Evolutionary conservation across 2,888 invertebrate species (phyloP).

Genomic region (Aphidoletes aphidimyza): DNA sequence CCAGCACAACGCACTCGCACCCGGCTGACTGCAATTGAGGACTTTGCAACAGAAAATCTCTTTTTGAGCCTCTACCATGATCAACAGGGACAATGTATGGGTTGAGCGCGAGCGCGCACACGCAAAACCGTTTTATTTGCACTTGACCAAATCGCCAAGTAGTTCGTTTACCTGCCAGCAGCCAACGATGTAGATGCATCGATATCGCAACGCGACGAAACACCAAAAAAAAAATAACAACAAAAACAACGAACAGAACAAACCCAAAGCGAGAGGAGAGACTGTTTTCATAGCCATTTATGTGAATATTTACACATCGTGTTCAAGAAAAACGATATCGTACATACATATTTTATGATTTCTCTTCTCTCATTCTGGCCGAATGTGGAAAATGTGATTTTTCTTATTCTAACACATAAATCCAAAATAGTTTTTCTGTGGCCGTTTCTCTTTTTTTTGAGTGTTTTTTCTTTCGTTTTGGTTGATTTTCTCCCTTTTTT

Average conservation of each 20-base stretch:
- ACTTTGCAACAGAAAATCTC: no score
- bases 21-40: no score
- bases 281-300: background rate
- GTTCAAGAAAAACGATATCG: slow-evolving; percentile 5
- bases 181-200: slow-evolving; percentile 17
- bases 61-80: no score
- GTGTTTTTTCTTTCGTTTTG: background rate
- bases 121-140: background rate
- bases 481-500: background rate
- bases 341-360: slow-evolving; percentile 4
- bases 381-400: background rate
- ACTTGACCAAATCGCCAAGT: slow-evolving; percentile 36
- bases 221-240: no score
- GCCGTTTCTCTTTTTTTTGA: background rate
- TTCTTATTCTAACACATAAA: background rate
- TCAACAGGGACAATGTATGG: no score
- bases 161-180: slow-evolving; percentile 26
- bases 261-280: background rate
- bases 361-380: background rate
- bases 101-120: background rate
- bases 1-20: no score
- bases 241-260: no score
- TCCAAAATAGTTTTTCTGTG: background rate
- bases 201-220: no score
- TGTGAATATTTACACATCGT: slow-evolving; percentile 23